phyloP scores from a whole-genome alignment of 2,888 invertebrate genomes.

The Ectropis crepuscularia region DNA sequence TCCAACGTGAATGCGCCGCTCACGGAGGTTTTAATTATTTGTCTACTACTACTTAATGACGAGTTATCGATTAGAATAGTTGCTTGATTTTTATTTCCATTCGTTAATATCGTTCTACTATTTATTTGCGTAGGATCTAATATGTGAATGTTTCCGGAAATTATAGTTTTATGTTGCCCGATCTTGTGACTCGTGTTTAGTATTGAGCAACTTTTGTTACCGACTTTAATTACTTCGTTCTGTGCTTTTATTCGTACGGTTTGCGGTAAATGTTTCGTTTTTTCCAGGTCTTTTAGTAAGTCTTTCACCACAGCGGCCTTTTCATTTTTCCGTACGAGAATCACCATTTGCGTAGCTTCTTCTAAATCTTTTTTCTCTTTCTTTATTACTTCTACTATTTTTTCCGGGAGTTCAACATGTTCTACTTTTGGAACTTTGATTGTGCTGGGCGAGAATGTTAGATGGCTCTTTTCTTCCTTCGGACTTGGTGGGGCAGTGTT shows the following conservation, averaged over 20 bases:
- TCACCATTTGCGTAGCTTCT: conserved; percentile 81
- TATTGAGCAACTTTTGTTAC: conserved; percentile 77
- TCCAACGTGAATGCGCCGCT: conserved; percentile 72
- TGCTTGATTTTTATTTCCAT: conserved; percentile 77
- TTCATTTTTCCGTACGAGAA: conserved; percentile 76
- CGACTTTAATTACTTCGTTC: conserved; percentile 75
- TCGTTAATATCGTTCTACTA: conserved; percentile 80
- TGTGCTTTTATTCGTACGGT: conserved; percentile 76
- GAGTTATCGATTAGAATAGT: conserved; percentile 81
- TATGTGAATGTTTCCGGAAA: conserved; percentile 83
- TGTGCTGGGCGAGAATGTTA: conserved; percentile 89
- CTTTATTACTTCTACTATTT: conserved; percentile 19
- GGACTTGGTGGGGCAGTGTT: conserved; percentile 85
- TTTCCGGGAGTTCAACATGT: conserved; percentile 55
- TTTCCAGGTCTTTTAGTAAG: conserved; percentile 85
- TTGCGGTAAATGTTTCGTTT: conserved; percentile 56
- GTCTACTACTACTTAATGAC: conserved; percentile 75
- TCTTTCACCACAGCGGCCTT: conserved; percentile 86
- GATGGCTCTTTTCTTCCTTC: conserved; percentile 87
- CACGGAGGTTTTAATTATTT: conserved; percentile 79
- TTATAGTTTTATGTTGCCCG: conserved; percentile 77
- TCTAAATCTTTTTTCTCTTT: conserved; percentile 63
- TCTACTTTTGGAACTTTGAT: conserved; percentile 86
- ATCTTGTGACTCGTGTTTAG: conserved; percentile 77
- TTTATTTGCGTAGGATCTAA: conserved; percentile 73